Conservation (phyloP, 1,140 invertebrate genomes). For the Drosophila kikkawai region DNA sequence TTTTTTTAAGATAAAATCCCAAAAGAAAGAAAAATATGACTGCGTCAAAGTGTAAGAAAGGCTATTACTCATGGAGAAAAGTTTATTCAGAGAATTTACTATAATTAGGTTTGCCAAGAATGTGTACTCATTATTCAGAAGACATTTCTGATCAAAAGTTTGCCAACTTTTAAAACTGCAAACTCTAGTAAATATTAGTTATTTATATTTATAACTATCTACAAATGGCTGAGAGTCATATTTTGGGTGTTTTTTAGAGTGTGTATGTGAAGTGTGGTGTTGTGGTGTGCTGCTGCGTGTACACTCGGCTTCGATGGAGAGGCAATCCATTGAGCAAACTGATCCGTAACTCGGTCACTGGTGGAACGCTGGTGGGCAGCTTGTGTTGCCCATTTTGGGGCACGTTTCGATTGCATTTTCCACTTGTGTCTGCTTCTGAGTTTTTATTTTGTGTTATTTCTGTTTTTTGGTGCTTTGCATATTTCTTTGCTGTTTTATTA, state of each 20-base stretch:
- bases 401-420: conserved; percentile 66
- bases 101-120: neutral
- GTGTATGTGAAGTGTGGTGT: conserved; percentile 11
- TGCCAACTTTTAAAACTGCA: neutral
- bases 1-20: neutral
- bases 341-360: conserved; percentile 74
- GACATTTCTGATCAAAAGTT: neutral
- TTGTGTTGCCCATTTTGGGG: conserved; percentile 64
- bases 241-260: conserved; percentile 10
- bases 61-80: neutral
- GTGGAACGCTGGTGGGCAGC: conserved; percentile 65
- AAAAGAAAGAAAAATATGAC: neutral
- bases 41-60: neutral
- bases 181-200: neutral
- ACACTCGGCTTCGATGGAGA: conserved; percentile 58
- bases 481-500: conserved; percentile 60
- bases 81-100: neutral
- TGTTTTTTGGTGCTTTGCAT: conserved; percentile 31
- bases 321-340: conserved; percentile 68
- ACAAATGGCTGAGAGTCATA: neutral
- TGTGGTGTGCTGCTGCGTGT: conserved; percentile 30
- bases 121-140: neutral
- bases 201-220: neutral
- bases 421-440: conserved; percentile 33
- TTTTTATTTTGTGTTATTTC: neutral